Percentiles rank a stretch among this genome's conserved stretches.
These are phyloP conservation scores for Aix galericulata DNA, from an alignment of 2,113 vertebrate genomes.

Conservation along the genomic window DNA sequence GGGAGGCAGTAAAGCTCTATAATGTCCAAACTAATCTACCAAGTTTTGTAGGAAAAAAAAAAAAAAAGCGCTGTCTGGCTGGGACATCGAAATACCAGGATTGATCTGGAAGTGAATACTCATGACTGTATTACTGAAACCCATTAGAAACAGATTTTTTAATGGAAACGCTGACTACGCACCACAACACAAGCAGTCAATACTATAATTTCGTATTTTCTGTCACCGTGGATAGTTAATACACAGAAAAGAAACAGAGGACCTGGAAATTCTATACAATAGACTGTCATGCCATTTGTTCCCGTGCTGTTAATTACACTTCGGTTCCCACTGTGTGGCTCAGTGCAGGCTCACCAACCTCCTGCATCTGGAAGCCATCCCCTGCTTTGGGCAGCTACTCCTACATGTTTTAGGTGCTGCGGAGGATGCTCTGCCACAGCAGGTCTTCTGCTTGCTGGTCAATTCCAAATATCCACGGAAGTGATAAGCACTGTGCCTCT, in stretches of 20 bases:
- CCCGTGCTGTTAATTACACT: conserved; percentile 51
- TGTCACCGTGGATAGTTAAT: conserved; percentile 55
- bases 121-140: conserved; percentile 41
- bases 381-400: background rate
- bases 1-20: background rate
- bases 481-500: too few relatives aligned
- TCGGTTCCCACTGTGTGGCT: background rate
- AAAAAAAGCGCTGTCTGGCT: background rate
- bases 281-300: conserved; percentile 23
- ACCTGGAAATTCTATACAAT: conserved; percentile 68
- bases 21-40: conserved; percentile 24
- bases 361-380: conserved; percentile 45
- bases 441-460: background rate
- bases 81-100: conserved; percentile 44
- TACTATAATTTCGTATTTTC: conserved; percentile 70
- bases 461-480: too few relatives aligned
- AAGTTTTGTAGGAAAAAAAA: conserved; percentile 10
- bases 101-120: conserved; percentile 58
- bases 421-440: background rate
- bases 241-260: conserved; percentile 63
- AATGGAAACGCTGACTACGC: conserved; percentile 69
- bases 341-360: background rate
- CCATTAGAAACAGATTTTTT: conserved; percentile 62
- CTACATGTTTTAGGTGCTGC: background rate
- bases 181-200: background rate